Percentiles rank a stretch among this genome's conserved stretches.
These are phyloP conservation scores for Aphis craccivora DNA, from an alignment of 1,140 invertebrate species.

Conservation along the genomic window DNA sequence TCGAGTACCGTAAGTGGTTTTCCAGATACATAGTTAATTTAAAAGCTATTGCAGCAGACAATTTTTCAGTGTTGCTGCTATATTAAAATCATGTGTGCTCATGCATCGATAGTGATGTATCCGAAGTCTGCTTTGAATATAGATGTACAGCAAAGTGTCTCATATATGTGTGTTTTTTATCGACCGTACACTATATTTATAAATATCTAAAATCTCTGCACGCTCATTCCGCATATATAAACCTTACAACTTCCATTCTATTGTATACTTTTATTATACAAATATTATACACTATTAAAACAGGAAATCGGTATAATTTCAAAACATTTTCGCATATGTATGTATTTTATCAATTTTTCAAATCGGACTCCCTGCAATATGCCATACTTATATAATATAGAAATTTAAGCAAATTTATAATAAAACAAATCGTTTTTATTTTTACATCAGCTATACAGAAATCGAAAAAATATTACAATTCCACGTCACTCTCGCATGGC, in stretches of 20 bases:
- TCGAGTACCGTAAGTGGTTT: no score
- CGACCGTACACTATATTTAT: not conserved
- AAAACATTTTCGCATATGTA: not conserved
- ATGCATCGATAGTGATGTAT: no score
- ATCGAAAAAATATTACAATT: no score
- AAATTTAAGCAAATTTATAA: not conserved
- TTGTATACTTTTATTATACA: not conserved
- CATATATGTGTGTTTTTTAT: not conserved
- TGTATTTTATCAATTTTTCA: not conserved
- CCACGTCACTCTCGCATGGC: no score
- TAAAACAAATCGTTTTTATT: not conserved
- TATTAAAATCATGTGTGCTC: no score
- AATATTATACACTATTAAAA: not conserved
- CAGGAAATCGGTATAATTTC: not conserved
- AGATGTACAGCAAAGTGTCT: not conserved
- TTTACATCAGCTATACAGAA: not conserved
- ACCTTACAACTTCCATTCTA: not conserved
- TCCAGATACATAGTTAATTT: not conserved
- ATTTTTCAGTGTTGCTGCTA: not conserved
- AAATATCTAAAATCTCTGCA: not conserved
- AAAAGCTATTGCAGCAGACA: not conserved
- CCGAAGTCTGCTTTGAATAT: no score
- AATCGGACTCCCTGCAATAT: not conserved
- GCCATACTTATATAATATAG: not conserved
- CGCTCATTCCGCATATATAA: not conserved